Evolutionary conservation across 2,888 invertebrate species (phyloP).

Genomic region (Apoderus coryli): DNA sequence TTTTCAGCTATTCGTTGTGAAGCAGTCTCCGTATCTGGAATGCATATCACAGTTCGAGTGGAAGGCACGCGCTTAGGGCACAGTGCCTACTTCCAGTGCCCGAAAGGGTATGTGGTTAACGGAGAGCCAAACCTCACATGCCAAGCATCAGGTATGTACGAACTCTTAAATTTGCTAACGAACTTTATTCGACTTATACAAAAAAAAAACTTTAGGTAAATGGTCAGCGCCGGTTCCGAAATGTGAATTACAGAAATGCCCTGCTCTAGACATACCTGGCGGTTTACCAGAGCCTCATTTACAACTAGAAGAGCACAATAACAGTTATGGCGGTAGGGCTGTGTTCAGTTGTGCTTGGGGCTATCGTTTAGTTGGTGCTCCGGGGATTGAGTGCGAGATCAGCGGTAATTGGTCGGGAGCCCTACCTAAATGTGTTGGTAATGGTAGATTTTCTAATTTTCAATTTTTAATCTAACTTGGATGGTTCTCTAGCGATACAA

Average conservation of each 20-base stretch:
- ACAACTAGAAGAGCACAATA: constrained; percentile 63
- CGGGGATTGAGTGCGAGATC: constrained; percentile 64
- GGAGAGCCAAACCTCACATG: constrained; percentile 70
- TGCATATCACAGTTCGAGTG: constrained; percentile 52
- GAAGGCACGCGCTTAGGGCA: constrained; percentile 71
- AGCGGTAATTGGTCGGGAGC: constrained; percentile 69
- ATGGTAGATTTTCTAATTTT: constrained; percentile 17
- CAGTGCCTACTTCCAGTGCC: constrained; percentile 62
- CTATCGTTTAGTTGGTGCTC: constrained; percentile 59
- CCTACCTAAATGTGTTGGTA: constrained; percentile 62
- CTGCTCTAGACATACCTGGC: constrained; percentile 48
- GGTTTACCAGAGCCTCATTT: constrained; percentile 55
- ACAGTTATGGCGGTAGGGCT: constrained; percentile 65
- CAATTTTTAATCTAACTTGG: too few species aligned
- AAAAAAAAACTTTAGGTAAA: constrained; percentile 37
- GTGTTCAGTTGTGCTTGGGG: constrained; percentile 78
- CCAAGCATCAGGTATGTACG: constrained; percentile 52
- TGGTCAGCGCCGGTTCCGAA: constrained; percentile 64
- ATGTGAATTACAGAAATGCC: constrained; percentile 68
- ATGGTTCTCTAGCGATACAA: constrained; percentile 64
- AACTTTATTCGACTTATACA: background rate
- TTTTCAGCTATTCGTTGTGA: constrained; percentile 47
- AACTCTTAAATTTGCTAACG: background rate
- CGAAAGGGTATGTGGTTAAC: constrained; percentile 61
- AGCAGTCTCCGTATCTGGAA: constrained; percentile 42